Conservation (phyloP, 2,797 vertebrate species). For the Petrocephalus schoutedeni region DNA sequence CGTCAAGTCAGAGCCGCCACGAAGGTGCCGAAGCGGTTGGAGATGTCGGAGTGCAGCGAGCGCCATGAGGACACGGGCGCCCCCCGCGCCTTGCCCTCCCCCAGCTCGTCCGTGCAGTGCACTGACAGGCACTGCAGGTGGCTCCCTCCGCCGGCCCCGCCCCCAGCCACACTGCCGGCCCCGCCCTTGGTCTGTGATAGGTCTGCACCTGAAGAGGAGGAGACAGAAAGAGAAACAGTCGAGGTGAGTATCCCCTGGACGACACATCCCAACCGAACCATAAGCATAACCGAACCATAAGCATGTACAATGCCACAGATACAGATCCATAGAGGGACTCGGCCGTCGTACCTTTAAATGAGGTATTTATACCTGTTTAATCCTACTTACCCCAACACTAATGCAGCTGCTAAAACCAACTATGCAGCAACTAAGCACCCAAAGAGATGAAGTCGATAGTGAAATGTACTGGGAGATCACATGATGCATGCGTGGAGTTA, state of each 20-base stretch:
- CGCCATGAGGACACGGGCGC: slow-evolving; percentile 89
- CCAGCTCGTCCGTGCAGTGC: slow-evolving; percentile 94
- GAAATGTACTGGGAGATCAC: not conserved
- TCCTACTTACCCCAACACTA: not conserved
- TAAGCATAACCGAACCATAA: not conserved
- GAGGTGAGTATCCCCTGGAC: not conserved
- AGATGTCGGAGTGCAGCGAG: slow-evolving; percentile 96
- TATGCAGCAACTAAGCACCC: not conserved
- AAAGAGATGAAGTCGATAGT: not conserved
- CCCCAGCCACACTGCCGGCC: slow-evolving; percentile 42
- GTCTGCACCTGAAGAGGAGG: slow-evolving; percentile 72
- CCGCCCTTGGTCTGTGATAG: slow-evolving; percentile 75
- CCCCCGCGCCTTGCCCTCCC: slow-evolving; percentile 82
- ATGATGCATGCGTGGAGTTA: not conserved
- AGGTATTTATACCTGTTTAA: not conserved
- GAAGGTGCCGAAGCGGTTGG: slow-evolving; percentile 96
- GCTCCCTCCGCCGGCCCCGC: slow-evolving; percentile 62
- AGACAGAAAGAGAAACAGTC: not conserved
- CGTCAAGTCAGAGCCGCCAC: slow-evolving; percentile 94
- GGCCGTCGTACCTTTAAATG: not conserved
- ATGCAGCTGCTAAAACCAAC: not conserved
- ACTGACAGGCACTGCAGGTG: slow-evolving; percentile 96
- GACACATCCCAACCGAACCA: not conserved
- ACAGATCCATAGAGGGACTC: not conserved
- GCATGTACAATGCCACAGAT: not conserved